Conservation (phyloP, 2,113 vertebrate species). For the Tenrec ecaudatus region DNA sequence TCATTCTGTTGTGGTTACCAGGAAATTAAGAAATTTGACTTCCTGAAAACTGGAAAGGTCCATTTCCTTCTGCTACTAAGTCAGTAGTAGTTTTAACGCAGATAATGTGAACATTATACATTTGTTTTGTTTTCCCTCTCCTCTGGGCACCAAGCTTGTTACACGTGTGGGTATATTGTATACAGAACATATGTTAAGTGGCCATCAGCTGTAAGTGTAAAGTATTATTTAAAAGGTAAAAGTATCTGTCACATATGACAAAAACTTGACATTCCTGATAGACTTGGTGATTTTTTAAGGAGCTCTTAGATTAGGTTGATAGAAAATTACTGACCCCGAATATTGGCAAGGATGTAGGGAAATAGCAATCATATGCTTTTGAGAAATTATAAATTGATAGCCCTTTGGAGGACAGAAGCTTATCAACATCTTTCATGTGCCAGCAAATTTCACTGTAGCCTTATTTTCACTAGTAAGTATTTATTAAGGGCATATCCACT, state of each 20-base stretch:
- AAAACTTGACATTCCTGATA: slow-evolving; percentile 32
- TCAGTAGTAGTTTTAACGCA: no score
- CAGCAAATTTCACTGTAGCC: neutral
- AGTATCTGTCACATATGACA: neutral
- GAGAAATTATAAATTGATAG: neutral
- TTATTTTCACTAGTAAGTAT: neutral
- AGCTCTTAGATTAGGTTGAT: neutral
- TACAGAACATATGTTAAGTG: no score
- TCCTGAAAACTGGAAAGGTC: slow-evolving; percentile 24
- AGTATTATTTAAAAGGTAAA: neutral
- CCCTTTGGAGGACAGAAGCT: neutral
- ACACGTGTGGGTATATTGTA: no score
- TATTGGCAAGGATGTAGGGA: slow-evolving; percentile 45
- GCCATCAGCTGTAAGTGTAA: neutral
- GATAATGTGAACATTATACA: no score
- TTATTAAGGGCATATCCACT: neutral
- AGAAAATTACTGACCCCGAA: slow-evolving; percentile 5
- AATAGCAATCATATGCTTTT: neutral
- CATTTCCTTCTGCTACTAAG: no score
- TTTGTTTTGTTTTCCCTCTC: no score
- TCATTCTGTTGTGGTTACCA: slow-evolving; percentile 34
- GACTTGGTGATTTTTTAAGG: neutral
- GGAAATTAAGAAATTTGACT: slow-evolving; percentile 28
- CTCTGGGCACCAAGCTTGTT: no score
- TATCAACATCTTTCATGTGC: neutral